Conservation (phyloP, 2,888 invertebrate genomes). For the Trissolcus brochymenae region DNA sequence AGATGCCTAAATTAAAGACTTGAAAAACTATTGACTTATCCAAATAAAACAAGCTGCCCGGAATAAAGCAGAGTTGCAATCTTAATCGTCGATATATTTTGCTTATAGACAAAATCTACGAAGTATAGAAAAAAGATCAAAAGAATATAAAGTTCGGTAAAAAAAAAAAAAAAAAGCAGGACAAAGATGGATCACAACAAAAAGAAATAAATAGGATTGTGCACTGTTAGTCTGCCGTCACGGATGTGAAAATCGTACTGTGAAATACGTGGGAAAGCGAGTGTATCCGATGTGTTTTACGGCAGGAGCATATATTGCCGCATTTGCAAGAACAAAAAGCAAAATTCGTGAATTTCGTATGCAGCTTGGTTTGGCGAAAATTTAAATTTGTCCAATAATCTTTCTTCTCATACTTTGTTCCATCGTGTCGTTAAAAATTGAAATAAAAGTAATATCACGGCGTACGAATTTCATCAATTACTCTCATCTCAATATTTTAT, state of each 20-base stretch:
- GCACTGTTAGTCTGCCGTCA: slow-evolving; percentile 35
- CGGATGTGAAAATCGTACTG: slow-evolving; percentile 45
- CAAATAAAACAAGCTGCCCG: no score
- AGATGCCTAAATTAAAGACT: no score
- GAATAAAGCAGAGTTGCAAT: no score
- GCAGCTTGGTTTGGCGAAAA: slow-evolving; percentile 14
- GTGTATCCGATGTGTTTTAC: slow-evolving; percentile 42
- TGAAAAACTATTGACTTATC: no score
- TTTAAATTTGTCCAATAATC: slow-evolving; percentile 13
- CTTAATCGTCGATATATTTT: neutral
- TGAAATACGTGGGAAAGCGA: slow-evolving; percentile 48
- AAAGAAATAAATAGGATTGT: slow-evolving; percentile 48
- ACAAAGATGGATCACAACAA: slow-evolving; percentile 37
- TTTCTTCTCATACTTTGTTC: neutral
- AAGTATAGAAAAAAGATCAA: neutral
- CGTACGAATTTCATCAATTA: no score
- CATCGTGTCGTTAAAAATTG: no score
- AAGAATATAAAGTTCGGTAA: neutral
- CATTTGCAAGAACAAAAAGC: slow-evolving; percentile 11
- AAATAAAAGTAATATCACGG: no score
- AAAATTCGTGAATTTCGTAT: slow-evolving; percentile 28
- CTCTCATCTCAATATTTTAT: neutral
- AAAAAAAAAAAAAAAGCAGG: no score
- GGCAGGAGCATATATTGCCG: slow-evolving; percentile 22
- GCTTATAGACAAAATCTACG: neutral